Evolutionary conservation across 2,113 vertebrate species (phyloP), one percentile per base, ranked within the genome.

Genomic region (Geothlypis trichas): DNA sequence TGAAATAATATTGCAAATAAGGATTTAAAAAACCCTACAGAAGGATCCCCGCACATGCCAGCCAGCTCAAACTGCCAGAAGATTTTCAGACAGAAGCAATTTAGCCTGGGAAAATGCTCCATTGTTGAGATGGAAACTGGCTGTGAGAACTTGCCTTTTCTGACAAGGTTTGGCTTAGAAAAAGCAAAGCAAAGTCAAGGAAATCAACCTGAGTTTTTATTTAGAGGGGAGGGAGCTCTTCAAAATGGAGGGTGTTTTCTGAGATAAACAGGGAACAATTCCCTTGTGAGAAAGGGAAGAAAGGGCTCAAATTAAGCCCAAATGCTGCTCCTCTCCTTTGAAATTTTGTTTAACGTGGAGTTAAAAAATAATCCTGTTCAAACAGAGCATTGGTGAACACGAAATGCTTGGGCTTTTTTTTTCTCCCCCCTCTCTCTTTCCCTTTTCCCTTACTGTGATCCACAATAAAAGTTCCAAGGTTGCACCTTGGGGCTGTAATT

Each of bases 291-390:
- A 66, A 66, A 21, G 91, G 76, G 87, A 89, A 92, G 84, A 46
- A 94, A 77, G 35, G 75, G n/a, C 75, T 95, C 92, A 35, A 77
- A 90, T 69, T 28, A 27, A 93, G 76, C 86, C 79, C 55, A 19
- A 86, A 82, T 1, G 27, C 90, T 42, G 55, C 79, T 95, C 68
- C 57, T 44, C 47, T 80, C 68, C 89, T 84, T 87, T 89, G 93
- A 94, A 84, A 72, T 82, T 19, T n/a, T 96, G 85, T 96, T 96
- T 96, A 71, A 93, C 6, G 0, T 90, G 90, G 93, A 86, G 92
- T 96, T 97, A 96, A 96, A 93, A 95, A 62, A 72, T 89, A 97
- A 94, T 91, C 94, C 93, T 79, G 93, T 93, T 95, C 95, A 97
- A 95, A 96, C 91, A 96, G 89, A 92, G 41, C 81, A 15, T 77